Evolutionary conservation across 2,113 vertebrate species (phyloP).

Genomic region (Paralichthys olivaceus): DNA sequence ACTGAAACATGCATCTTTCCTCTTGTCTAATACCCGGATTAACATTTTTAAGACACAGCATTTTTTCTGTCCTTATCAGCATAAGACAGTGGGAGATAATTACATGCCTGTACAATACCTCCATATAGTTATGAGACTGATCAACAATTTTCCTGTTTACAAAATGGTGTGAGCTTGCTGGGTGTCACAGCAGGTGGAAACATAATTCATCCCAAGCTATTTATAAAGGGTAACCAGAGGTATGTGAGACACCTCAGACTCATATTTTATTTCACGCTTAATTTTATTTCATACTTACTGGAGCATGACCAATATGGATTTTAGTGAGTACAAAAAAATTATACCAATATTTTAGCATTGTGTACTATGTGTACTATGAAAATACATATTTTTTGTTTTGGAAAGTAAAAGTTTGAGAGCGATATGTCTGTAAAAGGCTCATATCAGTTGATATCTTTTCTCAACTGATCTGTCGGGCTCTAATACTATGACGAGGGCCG

Average conservation of each 20-base stretch:
- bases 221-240: neutral
- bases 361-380: neutral
- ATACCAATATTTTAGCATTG: neutral
- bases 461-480: neutral
- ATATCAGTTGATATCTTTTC: neutral
- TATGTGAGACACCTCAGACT: neutral
- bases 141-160: conserved; percentile 58
- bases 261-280: neutral
- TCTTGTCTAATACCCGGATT: conserved; percentile 66
- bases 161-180: conserved; percentile 28
- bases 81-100: conserved; percentile 68
- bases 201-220: conserved; percentile 32
- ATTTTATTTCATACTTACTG: neutral
- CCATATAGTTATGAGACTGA: conserved; percentile 55
- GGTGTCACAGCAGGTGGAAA: conserved; percentile 41
- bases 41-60: conserved; percentile 57
- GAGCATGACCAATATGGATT: too few relatives aligned
- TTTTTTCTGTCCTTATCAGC: conserved; percentile 54
- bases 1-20: conserved; percentile 52
- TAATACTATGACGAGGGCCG: neutral
- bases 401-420: neutral
- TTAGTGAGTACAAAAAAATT: neutral
- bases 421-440: too few relatives aligned
- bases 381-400: too few relatives aligned
- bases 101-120: conserved; percentile 55